Evolutionary conservation across 92 coral and sea anemone genomes (phyloP).

Genomic region (Bergia sp.): DNA sequence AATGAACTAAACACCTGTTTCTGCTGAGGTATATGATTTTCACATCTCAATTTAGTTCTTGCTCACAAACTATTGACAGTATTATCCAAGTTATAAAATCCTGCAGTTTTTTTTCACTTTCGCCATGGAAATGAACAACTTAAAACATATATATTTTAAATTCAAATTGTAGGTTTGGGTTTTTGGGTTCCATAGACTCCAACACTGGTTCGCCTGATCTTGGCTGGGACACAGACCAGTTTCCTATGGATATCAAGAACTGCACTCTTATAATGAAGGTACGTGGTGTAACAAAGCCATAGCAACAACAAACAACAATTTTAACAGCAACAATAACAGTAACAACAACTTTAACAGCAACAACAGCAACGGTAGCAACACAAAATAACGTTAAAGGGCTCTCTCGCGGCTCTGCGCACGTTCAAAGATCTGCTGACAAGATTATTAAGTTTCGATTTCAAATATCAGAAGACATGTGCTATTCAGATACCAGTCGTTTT

Average conservation of each 20-base stretch:
- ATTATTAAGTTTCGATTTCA: no score
- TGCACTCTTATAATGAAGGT: constrained; percentile 91
- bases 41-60: no score
- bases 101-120: no score
- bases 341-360: background rate
- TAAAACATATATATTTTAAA: background rate
- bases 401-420: no score
- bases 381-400: no score
- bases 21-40: no score
- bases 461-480: no score
- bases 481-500: no score
- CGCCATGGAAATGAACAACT: background rate
- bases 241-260: constrained; percentile 88
- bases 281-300: background rate
- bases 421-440: no score
- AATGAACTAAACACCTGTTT: no score
- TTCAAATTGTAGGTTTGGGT: constrained; percentile 66
- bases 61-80: no score
- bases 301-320: background rate
- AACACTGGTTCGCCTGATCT: constrained; percentile 95
- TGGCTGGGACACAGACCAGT: constrained; percentile 95
- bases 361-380: background rate
- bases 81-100: no score
- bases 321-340: background rate
- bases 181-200: constrained; percentile 86